phyloP scores from a whole-genome alignment of 1,140 invertebrate genomes.

The Drosophila bipectinata region DNA sequence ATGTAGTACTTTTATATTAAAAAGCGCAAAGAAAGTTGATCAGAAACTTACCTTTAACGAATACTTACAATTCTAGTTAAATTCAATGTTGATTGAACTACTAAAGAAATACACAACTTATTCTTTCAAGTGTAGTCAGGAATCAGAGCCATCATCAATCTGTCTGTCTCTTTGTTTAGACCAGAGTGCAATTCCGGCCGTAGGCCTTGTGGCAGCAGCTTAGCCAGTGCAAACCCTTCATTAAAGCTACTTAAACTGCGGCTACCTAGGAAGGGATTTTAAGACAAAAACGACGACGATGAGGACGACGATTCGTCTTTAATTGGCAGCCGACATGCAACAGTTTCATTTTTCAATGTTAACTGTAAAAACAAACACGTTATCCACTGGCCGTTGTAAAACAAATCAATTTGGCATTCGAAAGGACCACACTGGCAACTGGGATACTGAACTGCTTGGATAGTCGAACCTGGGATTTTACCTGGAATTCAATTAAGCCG shows the following conservation, averaged over 20 bases:
- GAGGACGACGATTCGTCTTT: conserved; percentile 42
- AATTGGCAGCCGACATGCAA: conserved; percentile 77
- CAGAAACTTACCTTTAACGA: no score
- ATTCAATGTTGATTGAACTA: neutral
- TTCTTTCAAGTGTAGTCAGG: conserved; percentile 16
- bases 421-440: conserved; percentile 55
- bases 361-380: conserved; percentile 82
- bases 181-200: conserved; percentile 20
- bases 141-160: conserved; percentile 32
- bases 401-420: conserved; percentile 73
- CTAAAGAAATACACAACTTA: neutral
- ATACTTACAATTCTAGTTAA: neutral
- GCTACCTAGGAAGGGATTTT: conserved; percentile 45
- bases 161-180: conserved; percentile 47
- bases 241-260: conserved; percentile 72
- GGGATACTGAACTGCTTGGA: neutral
- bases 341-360: conserved; percentile 79
- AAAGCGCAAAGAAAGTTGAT: no score
- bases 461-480: conserved; percentile 13
- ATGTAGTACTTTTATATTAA: no score
- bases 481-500: conserved; percentile 74
- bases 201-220: conserved; percentile 42
- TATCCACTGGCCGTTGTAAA: conserved; percentile 62
- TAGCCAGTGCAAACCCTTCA: conserved; percentile 60
- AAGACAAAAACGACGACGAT: conserved; percentile 2